These are phyloP conservation scores for Xylocopa sonorina DNA, from an alignment of 1,140 invertebrate genomes.

Conservation along the genomic window DNA sequence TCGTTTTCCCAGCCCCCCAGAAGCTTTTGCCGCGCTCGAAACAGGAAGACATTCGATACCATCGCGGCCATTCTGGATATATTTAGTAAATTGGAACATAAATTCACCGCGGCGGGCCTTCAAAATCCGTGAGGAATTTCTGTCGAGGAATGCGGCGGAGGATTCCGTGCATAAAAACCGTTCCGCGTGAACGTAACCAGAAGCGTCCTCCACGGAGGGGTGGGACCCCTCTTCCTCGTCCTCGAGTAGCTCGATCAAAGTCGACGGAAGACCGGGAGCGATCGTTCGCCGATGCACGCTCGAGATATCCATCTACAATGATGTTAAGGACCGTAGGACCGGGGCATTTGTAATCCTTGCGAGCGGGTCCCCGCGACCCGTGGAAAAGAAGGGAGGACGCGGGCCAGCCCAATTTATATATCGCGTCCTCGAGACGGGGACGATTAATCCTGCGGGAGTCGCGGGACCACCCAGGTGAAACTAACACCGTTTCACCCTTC, in stretches of 20 bases:
- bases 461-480: constrained; percentile 80
- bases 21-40: neutral
- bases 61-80: neutral
- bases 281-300: constrained; percentile 72
- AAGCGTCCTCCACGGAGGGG: neutral
- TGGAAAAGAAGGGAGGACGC: constrained; percentile 53
- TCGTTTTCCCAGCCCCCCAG: neutral
- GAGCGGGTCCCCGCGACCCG: constrained; percentile 54
- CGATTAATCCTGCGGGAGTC: constrained; percentile 80
- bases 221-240: neutral
- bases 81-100: constrained; percentile 49
- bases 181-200: constrained; percentile 19
- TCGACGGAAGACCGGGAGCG: constrained; percentile 72
- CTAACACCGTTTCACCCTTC: constrained; percentile 78
- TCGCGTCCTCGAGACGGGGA: constrained; percentile 73
- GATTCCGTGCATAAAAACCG: constrained; percentile 14
- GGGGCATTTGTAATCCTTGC: constrained; percentile 79
- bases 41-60: constrained; percentile 29
- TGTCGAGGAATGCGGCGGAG: constrained; percentile 16
- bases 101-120: neutral
- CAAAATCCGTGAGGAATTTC: constrained; percentile 39
- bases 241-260: constrained; percentile 76
- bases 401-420: constrained; percentile 79
- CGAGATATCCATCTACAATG: constrained; percentile 80
- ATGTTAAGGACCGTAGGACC: constrained; percentile 75